Conservation (phyloP, 2,888 invertebrate genomes). For the Caradrina clavipalpis region DNA sequence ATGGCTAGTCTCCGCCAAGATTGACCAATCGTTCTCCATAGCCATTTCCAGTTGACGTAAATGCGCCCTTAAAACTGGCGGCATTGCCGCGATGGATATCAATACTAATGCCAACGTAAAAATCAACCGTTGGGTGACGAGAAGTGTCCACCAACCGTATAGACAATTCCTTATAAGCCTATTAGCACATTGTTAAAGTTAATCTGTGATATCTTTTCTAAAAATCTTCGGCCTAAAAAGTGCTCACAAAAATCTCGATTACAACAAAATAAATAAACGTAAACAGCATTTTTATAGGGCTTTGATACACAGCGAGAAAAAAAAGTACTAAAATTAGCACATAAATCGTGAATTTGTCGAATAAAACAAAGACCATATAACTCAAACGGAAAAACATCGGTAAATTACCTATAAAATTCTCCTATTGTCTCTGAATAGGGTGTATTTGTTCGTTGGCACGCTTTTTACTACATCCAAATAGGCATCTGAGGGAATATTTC, state of each 20-base stretch:
- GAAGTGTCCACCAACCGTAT: too few relatives aligned
- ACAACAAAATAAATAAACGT: conserved; percentile 36
- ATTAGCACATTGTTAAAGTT: too few relatives aligned
- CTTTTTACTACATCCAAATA: conserved; percentile 63
- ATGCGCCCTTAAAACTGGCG: too few relatives aligned
- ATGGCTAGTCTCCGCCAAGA: too few relatives aligned
- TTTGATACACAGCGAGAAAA: conserved; percentile 39
- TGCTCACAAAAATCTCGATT: conserved; percentile 3
- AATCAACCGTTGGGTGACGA: too few relatives aligned
- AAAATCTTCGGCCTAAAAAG: not conserved
- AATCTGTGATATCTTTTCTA: not conserved
- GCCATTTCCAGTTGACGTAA: too few relatives aligned
- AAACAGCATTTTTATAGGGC: conserved; percentile 48
- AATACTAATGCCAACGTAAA: too few relatives aligned
- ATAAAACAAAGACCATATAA: conserved; percentile 63
- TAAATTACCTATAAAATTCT: conserved; percentile 65
- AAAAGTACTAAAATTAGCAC: conserved; percentile 51
- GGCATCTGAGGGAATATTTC: conserved; percentile 43
- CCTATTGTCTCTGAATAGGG: conserved; percentile 50
- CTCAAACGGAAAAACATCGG: conserved; percentile 57
- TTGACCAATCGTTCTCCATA: too few relatives aligned
- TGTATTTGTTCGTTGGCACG: conserved; percentile 48
- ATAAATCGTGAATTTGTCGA: conserved; percentile 58
- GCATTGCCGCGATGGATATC: too few relatives aligned
- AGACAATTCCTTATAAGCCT: too few relatives aligned